A percentile compares a stretch with the other conserved stretches of the same genome.
phyloP scores from a whole-genome alignment of 30 jellyfish, hydroid and myxozoan genomes.

The Pelagia noctiluca region DNA sequence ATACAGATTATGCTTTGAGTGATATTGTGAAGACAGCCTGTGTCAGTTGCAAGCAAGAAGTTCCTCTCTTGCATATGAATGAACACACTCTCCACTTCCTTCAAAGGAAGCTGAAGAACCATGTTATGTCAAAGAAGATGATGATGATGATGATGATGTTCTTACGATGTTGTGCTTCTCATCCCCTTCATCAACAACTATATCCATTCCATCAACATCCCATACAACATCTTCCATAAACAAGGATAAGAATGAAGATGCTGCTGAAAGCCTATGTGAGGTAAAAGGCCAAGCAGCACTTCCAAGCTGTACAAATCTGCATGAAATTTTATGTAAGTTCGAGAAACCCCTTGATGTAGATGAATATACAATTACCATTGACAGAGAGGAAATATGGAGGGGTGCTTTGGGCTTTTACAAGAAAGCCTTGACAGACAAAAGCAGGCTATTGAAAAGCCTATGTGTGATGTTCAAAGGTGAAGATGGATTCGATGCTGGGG shows the following conservation, averaged over 20 bases:
- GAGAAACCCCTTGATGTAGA: not conserved
- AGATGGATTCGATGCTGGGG: constrained; percentile 24
- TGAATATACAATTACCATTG: constrained; percentile 12
- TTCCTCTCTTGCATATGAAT: not conserved
- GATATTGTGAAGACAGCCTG: not conserved
- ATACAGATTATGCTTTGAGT: not conserved
- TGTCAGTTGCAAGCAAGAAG: not conserved
- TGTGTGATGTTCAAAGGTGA: constrained; percentile 6
- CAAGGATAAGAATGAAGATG: not conserved
- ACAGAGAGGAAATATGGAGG: constrained; percentile 43
- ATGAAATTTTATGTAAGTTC: not conserved
- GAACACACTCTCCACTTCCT: not conserved
- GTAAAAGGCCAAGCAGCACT: not conserved
- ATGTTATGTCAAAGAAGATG: not conserved
- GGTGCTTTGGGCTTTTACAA: constrained; percentile 46
- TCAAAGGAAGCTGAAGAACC: not conserved
- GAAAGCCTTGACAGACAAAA: constrained; percentile 20
- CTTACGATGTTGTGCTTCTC: not conserved
- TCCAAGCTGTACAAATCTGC: not conserved
- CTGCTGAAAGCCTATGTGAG: not conserved
- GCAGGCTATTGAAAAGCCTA: not conserved
- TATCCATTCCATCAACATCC: not conserved
- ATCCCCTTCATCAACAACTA: not conserved
- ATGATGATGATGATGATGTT: not conserved
- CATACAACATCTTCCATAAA: not conserved